phyloP scores from a whole-genome alignment of 2,113 vertebrate genomes.

The Rhabdomys dilectus region DNA sequence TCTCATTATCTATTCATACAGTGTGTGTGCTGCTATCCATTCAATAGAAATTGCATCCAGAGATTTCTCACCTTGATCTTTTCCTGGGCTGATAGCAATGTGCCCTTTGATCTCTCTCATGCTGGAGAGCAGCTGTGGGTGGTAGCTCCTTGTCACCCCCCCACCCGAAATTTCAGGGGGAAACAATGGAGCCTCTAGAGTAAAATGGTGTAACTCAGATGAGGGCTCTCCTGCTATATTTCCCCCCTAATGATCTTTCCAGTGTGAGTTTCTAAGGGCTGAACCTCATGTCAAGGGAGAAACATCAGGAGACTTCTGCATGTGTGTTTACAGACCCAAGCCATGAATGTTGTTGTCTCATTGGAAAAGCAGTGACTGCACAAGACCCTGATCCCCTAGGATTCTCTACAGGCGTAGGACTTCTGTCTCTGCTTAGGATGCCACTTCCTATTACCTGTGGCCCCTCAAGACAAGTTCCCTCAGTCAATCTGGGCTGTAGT shows the following conservation, averaged over 20 bases:
- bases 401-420: accelerated
- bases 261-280: neutral
- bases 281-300: neutral
- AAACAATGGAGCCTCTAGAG: neutral
- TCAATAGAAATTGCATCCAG: neutral
- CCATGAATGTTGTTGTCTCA: neutral
- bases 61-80: neutral
- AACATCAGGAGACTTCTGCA: neutral
- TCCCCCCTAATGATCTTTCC: neutral
- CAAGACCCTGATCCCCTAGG: neutral
- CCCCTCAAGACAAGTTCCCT: neutral
- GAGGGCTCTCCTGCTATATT: neutral
- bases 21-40: neutral
- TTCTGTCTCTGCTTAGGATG: neutral
- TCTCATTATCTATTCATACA: neutral
- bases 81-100: neutral
- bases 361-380: accelerated
- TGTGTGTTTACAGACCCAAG: neutral
- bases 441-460: neutral
- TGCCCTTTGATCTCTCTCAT: neutral
- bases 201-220: too few species aligned
- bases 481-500: neutral
- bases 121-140: neutral
- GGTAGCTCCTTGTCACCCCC: neutral
- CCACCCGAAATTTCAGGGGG: neutral